A percentile compares a stretch with the other conserved stretches of the same genome.
Conservation (phyloP, 92 coral and sea anemone genomes). For the Ricordea florida region DNA sequence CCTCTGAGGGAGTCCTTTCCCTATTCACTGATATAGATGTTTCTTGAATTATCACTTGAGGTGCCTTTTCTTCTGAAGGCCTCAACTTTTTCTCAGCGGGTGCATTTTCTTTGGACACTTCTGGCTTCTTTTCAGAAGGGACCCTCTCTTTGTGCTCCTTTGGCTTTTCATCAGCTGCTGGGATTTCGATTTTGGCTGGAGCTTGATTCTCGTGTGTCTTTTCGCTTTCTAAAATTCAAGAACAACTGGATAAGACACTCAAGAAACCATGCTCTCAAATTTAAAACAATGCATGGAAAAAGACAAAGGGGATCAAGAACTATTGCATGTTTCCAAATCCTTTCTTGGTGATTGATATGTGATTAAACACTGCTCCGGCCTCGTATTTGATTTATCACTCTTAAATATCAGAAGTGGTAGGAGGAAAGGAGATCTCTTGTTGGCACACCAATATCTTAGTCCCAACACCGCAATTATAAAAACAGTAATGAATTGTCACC, state of each 20-base stretch:
- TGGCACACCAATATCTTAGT: too few species aligned
- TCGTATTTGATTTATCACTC: too few species aligned
- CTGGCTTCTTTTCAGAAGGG: conserved; percentile 10
- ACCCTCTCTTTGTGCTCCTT: background rate
- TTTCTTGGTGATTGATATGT: too few species aligned
- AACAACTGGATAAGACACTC: background rate
- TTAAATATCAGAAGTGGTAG: too few species aligned
- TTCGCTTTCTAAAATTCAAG: background rate
- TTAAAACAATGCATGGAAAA: too few species aligned
- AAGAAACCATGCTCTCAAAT: too few species aligned
- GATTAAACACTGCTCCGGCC: too few species aligned
- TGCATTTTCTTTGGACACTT: background rate
- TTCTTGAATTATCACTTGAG: conserved; percentile 18
- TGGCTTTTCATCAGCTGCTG: background rate
- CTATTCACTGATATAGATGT: too few species aligned
- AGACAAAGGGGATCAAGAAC: too few species aligned
- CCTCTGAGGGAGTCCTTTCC: background rate
- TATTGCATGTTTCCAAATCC: too few species aligned
- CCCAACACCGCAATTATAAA: too few species aligned
- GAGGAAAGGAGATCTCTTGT: too few species aligned
- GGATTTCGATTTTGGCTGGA: background rate
- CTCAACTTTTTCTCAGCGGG: background rate
- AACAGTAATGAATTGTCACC: background rate
- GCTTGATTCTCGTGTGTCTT: background rate
- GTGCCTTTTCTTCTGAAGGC: background rate